These are phyloP conservation scores for Tiliacea citrago DNA, from an alignment of 2,888 invertebrate genomes.

Conservation along the genomic window DNA sequence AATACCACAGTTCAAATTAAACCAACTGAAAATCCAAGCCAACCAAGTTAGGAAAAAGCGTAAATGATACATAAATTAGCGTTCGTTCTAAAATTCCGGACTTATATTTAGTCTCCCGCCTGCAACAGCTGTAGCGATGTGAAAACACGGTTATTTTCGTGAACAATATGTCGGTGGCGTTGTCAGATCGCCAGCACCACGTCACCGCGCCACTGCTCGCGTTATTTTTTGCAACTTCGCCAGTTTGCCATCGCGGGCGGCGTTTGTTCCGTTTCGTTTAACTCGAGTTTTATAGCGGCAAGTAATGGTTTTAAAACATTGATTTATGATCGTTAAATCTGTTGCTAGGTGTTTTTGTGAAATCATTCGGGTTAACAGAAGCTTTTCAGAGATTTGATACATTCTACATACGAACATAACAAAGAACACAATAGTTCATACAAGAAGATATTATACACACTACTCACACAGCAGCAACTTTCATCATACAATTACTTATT, in stretches of 20 bases:
- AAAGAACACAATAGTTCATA: neutral
- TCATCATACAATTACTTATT: neutral
- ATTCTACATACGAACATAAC: neutral
- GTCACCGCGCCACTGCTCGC: conserved; percentile 69
- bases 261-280: conserved; percentile 67
- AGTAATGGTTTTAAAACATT: conserved; percentile 61
- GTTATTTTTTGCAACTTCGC: conserved; percentile 80
- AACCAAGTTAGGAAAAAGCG: conserved; percentile 62
- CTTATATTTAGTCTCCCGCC: conserved; percentile 64
- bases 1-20: conserved; percentile 7
- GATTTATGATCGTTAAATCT: conserved; percentile 39
- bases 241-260: conserved; percentile 61
- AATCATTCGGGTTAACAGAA: neutral
- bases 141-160: conserved; percentile 81
- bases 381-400: neutral
- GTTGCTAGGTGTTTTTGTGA: conserved; percentile 31
- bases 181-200: conserved; percentile 84
- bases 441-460: neutral
- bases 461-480: neutral
- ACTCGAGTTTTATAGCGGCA: conserved; percentile 70
- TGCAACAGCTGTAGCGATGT: conserved; percentile 75
- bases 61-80: conserved; percentile 62
- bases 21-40: neutral
- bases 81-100: conserved; percentile 60
- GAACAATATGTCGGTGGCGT: conserved; percentile 79